Evolutionary conservation across 2,113 vertebrate species (phyloP), one percentile per base, ranked within the genome.

Genomic region (Piaya cayana): DNA sequence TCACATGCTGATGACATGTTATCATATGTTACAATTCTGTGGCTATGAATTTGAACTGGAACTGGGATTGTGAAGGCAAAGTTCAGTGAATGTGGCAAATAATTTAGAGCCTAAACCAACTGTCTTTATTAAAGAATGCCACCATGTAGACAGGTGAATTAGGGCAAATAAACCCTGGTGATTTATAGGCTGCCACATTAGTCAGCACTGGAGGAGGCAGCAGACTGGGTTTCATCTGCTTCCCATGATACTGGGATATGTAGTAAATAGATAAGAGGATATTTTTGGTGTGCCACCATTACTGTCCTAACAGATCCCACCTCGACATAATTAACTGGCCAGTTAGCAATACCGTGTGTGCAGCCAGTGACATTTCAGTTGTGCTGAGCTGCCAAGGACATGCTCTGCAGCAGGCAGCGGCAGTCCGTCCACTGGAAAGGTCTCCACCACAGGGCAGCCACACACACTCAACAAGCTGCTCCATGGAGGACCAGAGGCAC

Each of bases 51-150:
- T 81, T 81, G 80, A 82, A 55, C 71, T 71, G 68, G 80, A 82
- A 55, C 71, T 71, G 68, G 55, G 82, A 80, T 29, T 63, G 64
- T 18, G 26, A 59, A 93, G 56, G 59, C 42, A 30, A 86, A 91
- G 94, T 91, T 94, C 91, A 94, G 90, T 68, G 58, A 76, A 76
- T 55, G 59, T 62, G 70, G 82, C 50, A 88, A 94, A 91, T 62
- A 85, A 95, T 63, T 91, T 43, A 93, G 34, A 60, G 56, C 29
- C 78, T 82, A 80, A 96, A 91, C 90, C 6, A 75, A 92, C 77
- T 3, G 2, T 53, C 78, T 80, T 86, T 60, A 82, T 63, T 88
- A 87, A 90, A 80, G 67, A 88, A 80, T 0, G 0, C 50, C 75
- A 50, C 55, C 50, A 23, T 1, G 32, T 1, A 26, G 87, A 77